Conservation (phyloP, 2,113 vertebrate species). For the Tylochromis polylepis region DNA sequence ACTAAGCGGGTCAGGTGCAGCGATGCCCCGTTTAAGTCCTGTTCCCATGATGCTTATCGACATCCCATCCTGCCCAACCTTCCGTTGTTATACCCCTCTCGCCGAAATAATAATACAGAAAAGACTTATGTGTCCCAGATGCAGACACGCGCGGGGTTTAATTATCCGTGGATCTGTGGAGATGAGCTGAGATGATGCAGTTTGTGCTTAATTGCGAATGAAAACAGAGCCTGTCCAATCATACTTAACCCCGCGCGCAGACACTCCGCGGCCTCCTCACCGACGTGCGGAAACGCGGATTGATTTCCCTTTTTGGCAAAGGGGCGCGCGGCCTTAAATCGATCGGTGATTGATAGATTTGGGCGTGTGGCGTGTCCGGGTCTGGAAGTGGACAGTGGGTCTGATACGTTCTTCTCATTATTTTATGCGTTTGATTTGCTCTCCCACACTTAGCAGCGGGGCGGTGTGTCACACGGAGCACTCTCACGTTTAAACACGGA, state of each 20-base stretch:
- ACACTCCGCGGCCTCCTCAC: slow-evolving; percentile 18
- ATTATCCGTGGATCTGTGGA: slow-evolving; percentile 62
- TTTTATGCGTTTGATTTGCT: neutral
- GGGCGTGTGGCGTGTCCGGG: slow-evolving; percentile 4
- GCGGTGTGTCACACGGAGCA: neutral
- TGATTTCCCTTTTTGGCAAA: slow-evolving; percentile 51
- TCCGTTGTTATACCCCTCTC: neutral
- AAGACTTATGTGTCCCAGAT: neutral
- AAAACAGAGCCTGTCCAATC: slow-evolving; percentile 57
- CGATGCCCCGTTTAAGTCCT: neutral
- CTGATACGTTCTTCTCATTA: neutral
- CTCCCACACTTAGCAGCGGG: neutral
- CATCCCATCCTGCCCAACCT: slow-evolving; percentile 25
- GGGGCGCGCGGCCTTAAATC: slow-evolving; percentile 40
- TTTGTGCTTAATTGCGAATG: slow-evolving; percentile 72
- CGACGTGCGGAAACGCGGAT: slow-evolving; percentile 55
- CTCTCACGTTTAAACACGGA: neutral
- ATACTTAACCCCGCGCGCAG: slow-evolving; percentile 52
- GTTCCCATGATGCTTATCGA: slow-evolving; percentile 32
- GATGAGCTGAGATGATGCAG: slow-evolving; percentile 65
- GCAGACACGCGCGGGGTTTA: slow-evolving; percentile 32
- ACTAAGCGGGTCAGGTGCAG: slow-evolving; percentile 28
- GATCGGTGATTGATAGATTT: slow-evolving; percentile 59
- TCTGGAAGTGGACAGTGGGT: neutral
- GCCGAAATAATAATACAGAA: neutral